phyloP scores from a whole-genome alignment of 2,797 vertebrate species.

The Ara ararauna region DNA sequence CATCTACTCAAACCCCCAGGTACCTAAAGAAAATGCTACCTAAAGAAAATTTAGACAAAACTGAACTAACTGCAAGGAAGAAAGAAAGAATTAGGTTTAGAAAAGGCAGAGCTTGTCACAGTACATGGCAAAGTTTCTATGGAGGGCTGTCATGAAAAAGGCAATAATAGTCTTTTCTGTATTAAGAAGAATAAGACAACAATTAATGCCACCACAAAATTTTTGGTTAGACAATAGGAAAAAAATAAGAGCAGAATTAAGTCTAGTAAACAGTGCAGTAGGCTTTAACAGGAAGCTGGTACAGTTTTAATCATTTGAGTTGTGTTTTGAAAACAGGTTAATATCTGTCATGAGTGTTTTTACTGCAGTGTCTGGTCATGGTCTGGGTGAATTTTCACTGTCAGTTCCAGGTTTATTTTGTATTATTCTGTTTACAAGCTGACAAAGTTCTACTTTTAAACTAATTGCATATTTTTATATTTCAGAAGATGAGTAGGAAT shows the following conservation, averaged over 20 bases:
- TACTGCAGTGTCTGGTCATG: neutral
- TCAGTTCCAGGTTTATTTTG: neutral
- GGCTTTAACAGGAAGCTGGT: neutral
- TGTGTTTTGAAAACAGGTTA: neutral
- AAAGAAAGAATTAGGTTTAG: neutral
- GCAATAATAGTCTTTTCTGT: neutral
- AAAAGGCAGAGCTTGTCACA: neutral
- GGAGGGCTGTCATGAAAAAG: neutral
- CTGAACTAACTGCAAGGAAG: neutral
- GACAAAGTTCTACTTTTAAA: neutral
- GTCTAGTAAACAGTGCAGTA: neutral
- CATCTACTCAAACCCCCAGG: neutral
- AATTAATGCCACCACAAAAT: neutral
- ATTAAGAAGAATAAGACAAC: neutral
- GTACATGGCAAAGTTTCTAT: neutral
- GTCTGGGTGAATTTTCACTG: neutral
- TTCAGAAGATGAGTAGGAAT: neutral
- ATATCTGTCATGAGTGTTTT: neutral
- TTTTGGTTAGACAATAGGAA: neutral
- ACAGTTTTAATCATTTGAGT: neutral
- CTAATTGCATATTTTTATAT: neutral
- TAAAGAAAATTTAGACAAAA: neutral
- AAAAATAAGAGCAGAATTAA: neutral
- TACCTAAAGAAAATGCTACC: accelerated
- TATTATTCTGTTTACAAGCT: neutral